Conservation (phyloP, 1,140 invertebrate genomes). For the Lepidurus packardi region DNA sequence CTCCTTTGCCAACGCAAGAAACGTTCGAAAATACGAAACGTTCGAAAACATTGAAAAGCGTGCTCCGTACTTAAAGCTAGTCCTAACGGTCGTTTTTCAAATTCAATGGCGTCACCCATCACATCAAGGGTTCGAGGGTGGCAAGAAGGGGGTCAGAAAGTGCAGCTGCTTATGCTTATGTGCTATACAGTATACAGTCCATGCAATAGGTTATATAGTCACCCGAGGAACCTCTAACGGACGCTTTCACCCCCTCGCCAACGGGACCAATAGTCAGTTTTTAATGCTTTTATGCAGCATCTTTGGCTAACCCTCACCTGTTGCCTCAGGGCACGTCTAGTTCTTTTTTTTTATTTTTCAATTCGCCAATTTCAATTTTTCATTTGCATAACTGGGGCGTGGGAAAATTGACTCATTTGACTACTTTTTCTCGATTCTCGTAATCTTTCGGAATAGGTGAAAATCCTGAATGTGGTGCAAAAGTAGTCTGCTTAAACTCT, state of each 20-base stretch:
- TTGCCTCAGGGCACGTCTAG: neutral
- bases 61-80: no score
- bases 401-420: no score
- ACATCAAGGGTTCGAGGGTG: neutral
- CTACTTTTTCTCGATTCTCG: no score
- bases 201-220: neutral
- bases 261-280: neutral
- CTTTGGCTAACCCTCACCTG: neutral
- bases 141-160: neutral
- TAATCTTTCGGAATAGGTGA: no score
- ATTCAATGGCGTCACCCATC: neutral
- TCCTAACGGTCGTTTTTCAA: constrained; percentile 15
- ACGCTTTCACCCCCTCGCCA: neutral
- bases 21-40: no score
- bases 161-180: neutral
- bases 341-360: neutral
- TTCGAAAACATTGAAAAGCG: no score
- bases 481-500: no score
- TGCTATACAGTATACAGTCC: neutral
- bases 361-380: no score
- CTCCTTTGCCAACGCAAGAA: no score
- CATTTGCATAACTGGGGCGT: no score
- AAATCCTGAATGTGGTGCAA: no score
- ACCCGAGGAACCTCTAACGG: neutral
- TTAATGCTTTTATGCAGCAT: neutral